Conservation (phyloP, 2,113 vertebrate genomes). For the Paralichthys olivaceus region DNA sequence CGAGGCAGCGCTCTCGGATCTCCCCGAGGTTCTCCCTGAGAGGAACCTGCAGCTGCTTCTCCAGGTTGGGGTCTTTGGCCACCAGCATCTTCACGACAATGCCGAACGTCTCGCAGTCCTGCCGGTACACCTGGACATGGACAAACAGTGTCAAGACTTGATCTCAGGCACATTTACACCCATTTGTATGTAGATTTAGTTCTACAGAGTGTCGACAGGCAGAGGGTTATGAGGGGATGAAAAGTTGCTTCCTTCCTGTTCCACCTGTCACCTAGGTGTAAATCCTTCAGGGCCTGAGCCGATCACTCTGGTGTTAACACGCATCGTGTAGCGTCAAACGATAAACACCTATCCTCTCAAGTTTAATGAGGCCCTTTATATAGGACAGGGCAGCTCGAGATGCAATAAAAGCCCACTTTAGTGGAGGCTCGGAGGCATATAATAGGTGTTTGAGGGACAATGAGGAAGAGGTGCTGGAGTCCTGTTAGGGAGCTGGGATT, state of each 20-base stretch:
- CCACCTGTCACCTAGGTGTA: conserved; percentile 57
- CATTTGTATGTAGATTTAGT: conserved; percentile 7
- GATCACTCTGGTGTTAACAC: conserved; percentile 62
- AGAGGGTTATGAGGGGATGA: conserved; percentile 12
- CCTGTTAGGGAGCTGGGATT: conserved; percentile 56
- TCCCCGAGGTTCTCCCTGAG: conserved; percentile 95
- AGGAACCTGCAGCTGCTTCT: conserved; percentile 94
- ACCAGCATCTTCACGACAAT: conserved; percentile 99
- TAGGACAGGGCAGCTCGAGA: conserved; percentile 24
- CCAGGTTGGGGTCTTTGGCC: conserved; percentile 94
- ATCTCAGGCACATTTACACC: neutral
- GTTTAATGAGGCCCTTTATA: conserved; percentile 60
- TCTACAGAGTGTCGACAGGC: conserved; percentile 4
- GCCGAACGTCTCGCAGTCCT: conserved; percentile 98
- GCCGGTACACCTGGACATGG: conserved; percentile 88
- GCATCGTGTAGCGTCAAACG: conserved; percentile 49
- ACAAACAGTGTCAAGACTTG: neutral
- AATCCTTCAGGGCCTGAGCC: conserved; percentile 45
- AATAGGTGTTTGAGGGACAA: conserved; percentile 60
- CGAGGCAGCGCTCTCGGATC: conserved; percentile 95
- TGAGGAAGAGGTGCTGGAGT: conserved; percentile 48
- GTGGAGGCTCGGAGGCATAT: conserved; percentile 34
- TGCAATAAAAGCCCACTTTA: conserved; percentile 53
- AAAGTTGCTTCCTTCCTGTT: conserved; percentile 64
- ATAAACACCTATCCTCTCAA: conserved; percentile 58